phyloP scores from a whole-genome alignment of 2,113 vertebrate species.

The Crocuta crocuta region DNA sequence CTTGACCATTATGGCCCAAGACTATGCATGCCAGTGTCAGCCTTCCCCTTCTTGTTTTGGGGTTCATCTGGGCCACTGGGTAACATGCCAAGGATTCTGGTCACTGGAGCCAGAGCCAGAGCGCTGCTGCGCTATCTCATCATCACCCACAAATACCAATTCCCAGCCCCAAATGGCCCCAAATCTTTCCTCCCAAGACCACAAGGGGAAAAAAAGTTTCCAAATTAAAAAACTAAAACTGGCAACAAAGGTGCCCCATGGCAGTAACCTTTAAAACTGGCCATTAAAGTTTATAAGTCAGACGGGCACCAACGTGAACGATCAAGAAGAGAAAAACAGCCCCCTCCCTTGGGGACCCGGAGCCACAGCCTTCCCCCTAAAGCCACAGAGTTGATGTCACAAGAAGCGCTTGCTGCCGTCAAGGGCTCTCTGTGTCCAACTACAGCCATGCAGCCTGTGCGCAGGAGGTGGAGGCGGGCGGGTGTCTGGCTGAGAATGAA shows the following conservation, averaged over 20 bases:
- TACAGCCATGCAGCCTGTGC: slow-evolving; percentile 79
- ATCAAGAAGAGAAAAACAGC: slow-evolving; percentile 87
- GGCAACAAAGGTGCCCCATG: slow-evolving; percentile 89
- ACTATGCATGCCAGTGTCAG: neutral
- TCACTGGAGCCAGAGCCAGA: slow-evolving; percentile 79
- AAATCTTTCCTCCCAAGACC: slow-evolving; percentile 88
- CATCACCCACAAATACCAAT: slow-evolving; percentile 86
- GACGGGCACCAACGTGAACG: slow-evolving; percentile 85
- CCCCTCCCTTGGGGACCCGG: slow-evolving; percentile 83
- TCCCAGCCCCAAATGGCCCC: slow-evolving; percentile 83
- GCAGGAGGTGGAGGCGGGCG: slow-evolving; percentile 83
- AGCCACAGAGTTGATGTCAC: slow-evolving; percentile 88
- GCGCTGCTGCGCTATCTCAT: slow-evolving; percentile 82
- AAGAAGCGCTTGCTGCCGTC: slow-evolving; percentile 84
- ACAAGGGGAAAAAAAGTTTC: slow-evolving; percentile 90
- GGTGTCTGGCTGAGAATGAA: slow-evolving; percentile 83
- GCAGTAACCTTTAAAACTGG: slow-evolving; percentile 90
- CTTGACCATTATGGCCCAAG: neutral
- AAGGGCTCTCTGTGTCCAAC: slow-evolving; percentile 81
- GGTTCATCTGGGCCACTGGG: slow-evolving; percentile 66
- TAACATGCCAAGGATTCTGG: slow-evolving; percentile 63
- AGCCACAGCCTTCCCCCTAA: slow-evolving; percentile 88
- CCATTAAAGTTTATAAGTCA: slow-evolving; percentile 92
- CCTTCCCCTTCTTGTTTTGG: slow-evolving; percentile 49
- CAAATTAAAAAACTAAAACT: slow-evolving; percentile 92